These are phyloP conservation scores for Isotomurus palustris DNA, from an alignment of 2,888 invertebrate species.

Conservation along the genomic window DNA sequence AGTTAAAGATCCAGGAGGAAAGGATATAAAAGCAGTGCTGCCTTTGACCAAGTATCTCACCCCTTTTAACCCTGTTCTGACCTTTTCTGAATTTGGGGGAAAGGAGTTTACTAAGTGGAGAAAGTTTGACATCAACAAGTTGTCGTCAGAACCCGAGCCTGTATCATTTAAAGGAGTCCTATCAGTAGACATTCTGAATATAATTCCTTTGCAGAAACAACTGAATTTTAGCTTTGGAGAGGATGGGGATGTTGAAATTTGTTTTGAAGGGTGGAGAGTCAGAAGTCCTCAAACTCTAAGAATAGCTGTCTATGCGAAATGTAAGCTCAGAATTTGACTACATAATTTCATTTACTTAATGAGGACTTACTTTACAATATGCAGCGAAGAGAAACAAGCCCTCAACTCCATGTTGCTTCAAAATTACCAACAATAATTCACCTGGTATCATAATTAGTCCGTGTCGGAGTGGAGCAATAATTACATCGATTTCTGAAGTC, in stretches of 20 bases:
- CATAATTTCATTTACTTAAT: neutral
- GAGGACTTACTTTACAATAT: neutral
- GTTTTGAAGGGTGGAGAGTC: slow-evolving; percentile 20
- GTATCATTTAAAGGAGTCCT: slow-evolving; percentile 1
- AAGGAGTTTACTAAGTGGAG: slow-evolving; percentile 15
- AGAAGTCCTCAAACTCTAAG: slow-evolving; percentile 9
- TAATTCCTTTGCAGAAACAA: slow-evolving; percentile 8
- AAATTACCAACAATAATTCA: slow-evolving; percentile 4
- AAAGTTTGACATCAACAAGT: slow-evolving; percentile 13
- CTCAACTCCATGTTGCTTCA: slow-evolving; percentile 13
- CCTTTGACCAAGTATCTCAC: slow-evolving; percentile 16
- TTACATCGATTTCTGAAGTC: slow-evolving; percentile 15
- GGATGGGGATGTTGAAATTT: slow-evolving; percentile 7
- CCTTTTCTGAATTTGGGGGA: neutral
- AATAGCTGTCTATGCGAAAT: neutral
- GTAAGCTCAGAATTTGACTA: slow-evolving; percentile 8
- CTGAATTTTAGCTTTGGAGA: slow-evolving; percentile 12
- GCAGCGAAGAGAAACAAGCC: neutral
- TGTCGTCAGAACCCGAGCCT: slow-evolving; percentile 2
- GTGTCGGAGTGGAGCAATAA: slow-evolving; percentile 8
- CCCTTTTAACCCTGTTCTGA: slow-evolving; percentile 8
- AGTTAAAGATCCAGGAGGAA: neutral
- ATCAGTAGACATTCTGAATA: slow-evolving; percentile 16
- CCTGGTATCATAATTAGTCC: slow-evolving; percentile 9
- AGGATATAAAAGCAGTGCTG: slow-evolving; percentile 17